These are phyloP conservation scores for Lepilemur ruficaudatus DNA, from an alignment of 2,797 vertebrate genomes.

Conservation along the genomic window DNA sequence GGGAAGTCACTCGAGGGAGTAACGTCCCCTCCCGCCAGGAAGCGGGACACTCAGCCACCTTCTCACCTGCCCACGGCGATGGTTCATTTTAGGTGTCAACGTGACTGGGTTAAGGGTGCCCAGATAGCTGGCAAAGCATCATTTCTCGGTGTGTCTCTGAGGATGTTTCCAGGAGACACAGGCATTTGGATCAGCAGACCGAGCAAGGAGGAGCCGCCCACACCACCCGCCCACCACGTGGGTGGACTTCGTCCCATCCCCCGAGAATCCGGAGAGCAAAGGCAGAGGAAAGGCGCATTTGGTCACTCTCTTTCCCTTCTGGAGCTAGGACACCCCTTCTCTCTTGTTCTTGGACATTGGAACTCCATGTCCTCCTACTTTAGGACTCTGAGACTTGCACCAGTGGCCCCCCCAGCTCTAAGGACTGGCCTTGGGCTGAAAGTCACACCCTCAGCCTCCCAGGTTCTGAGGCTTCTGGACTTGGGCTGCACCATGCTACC, in stretches of 20 bases:
- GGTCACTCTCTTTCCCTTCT: rapidly evolving
- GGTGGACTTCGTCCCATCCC: neutral
- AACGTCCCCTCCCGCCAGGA: neutral
- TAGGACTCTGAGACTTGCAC: neutral
- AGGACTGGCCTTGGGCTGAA: neutral
- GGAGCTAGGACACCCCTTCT: neutral
- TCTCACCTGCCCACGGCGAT: no score
- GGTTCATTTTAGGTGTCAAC: neutral
- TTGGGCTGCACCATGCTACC: no score
- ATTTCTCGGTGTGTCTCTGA: neutral
- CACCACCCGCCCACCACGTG: neutral
- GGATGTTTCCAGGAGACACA: neutral
- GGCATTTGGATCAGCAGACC: neutral
- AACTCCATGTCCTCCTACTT: neutral
- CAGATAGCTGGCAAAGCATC: neutral
- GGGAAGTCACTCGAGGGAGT: rapidly evolving
- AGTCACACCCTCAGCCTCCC: neutral
- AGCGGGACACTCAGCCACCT: neutral
- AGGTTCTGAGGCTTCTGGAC: neutral
- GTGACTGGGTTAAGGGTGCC: neutral
- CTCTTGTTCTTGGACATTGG: neutral
- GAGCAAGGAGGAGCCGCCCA: rapidly evolving
- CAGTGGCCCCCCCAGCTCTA: neutral
- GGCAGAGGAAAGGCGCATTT: neutral
- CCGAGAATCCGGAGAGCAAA: neutral